Evolutionary conservation across 2,113 vertebrate genomes (phyloP).

Genomic region (Indicator indicator): DNA sequence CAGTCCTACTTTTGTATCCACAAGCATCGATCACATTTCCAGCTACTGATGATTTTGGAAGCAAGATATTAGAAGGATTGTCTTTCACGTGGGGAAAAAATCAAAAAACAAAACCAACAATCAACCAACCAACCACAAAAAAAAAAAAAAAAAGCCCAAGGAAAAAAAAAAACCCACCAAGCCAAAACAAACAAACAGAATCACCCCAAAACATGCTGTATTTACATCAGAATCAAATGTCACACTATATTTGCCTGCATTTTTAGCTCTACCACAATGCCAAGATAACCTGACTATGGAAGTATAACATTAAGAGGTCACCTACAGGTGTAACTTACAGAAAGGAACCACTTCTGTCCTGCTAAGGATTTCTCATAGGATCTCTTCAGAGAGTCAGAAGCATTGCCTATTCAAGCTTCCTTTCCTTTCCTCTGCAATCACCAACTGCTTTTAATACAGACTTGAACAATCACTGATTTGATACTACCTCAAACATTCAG

Average conservation of each 20-base stretch:
- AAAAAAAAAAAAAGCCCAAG: no score
- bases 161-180: background rate
- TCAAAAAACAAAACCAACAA: no score
- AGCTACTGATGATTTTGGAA: conserved; percentile 6
- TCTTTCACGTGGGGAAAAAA: background rate
- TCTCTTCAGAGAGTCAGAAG: background rate
- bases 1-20: background rate
- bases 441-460: background rate
- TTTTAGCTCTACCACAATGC: conserved; percentile 6
- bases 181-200: background rate
- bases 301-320: background rate
- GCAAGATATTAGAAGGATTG: background rate
- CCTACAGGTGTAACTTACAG: background rate
- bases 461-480: background rate
- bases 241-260: background rate
- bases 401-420: background rate
- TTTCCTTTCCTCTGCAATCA: background rate
- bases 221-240: background rate
- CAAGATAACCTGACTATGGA: background rate
- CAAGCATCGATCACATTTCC: background rate
- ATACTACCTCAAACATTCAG: background rate
- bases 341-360: background rate
- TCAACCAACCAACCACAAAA: no score
- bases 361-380: background rate
- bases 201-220: background rate